phyloP scores from a whole-genome alignment of 2,888 invertebrate genomes.

The Lymantria monacha region DNA sequence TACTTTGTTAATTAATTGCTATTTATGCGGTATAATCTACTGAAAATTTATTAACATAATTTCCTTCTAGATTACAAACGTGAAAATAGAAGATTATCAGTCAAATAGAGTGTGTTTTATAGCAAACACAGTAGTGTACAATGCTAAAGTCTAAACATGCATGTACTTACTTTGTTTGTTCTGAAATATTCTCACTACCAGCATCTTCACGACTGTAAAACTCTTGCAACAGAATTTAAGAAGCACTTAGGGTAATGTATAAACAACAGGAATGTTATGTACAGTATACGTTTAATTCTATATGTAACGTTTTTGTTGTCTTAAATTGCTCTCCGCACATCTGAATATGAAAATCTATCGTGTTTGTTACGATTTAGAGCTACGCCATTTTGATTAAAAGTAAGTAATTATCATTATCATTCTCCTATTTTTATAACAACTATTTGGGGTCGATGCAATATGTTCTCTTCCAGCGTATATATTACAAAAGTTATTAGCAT shows the following conservation, averaged over 20 bases:
- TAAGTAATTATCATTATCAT: too few relatives aligned
- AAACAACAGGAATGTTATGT: conserved; percentile 83
- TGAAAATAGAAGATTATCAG: conserved; percentile 1
- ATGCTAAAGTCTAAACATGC: conserved; percentile 75
- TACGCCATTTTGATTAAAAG: too few relatives aligned
- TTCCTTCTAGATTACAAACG: background rate
- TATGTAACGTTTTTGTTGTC: conserved; percentile 83
- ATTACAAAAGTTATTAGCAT: too few relatives aligned
- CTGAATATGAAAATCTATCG: background rate
- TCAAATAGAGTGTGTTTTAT: conserved; percentile 59
- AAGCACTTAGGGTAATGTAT: conserved; percentile 74
- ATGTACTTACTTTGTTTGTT: conserved; percentile 83
- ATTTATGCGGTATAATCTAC: too few relatives aligned
- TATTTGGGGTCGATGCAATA: too few relatives aligned
- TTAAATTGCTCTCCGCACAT: conserved; percentile 76
- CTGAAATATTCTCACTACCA: conserved; percentile 61
- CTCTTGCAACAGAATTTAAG: conserved; percentile 14
- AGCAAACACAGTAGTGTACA: conserved; percentile 83
- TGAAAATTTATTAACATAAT: too few relatives aligned
- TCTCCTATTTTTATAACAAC: too few relatives aligned
- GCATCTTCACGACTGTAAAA: conserved; percentile 13
- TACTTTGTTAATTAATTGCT: too few relatives aligned
- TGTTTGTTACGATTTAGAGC: background rate
- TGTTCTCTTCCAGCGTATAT: too few relatives aligned
- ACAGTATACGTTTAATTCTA: conserved; percentile 79